Evolutionary conservation across 2,113 vertebrate genomes (phyloP).

Genomic region (Sylvietta virens): DNA sequence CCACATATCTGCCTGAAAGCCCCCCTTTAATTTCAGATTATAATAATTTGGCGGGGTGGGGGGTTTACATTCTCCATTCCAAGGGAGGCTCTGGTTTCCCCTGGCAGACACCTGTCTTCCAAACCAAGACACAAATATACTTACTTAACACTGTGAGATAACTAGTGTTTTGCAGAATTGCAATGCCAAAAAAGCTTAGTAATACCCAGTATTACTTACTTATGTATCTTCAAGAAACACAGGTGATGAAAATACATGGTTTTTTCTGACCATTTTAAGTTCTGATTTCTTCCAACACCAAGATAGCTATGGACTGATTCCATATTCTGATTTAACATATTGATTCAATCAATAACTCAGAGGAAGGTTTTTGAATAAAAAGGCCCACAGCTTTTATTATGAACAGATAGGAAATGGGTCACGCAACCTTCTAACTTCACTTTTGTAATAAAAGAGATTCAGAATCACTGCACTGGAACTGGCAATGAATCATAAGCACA

Average conservation of each 20-base stretch:
- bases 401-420: neutral
- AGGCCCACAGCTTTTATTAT: neutral
- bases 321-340: neutral
- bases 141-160: neutral
- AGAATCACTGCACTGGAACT: neutral
- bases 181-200: neutral
- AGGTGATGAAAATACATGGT: accelerated
- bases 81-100: too few species aligned
- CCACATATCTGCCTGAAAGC: too few species aligned
- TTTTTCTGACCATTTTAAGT: neutral
- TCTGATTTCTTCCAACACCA: neutral
- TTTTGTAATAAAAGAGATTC: neutral
- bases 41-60: too few species aligned
- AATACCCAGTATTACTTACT: neutral
- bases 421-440: neutral
- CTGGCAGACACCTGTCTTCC: too few species aligned
- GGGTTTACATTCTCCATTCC: too few species aligned
- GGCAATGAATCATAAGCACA: neutral
- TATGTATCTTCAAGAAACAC: neutral
- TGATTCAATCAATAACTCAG: neutral
- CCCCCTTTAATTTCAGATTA: too few species aligned
- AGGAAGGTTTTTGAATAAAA: neutral
- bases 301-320: neutral
- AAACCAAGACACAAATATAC: too few species aligned
- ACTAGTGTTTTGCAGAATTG: neutral